Evolutionary conservation across 2,113 vertebrate species (phyloP), one percentile per base, ranked within the genome.

Genomic region (Balaeniceps rex): DNA sequence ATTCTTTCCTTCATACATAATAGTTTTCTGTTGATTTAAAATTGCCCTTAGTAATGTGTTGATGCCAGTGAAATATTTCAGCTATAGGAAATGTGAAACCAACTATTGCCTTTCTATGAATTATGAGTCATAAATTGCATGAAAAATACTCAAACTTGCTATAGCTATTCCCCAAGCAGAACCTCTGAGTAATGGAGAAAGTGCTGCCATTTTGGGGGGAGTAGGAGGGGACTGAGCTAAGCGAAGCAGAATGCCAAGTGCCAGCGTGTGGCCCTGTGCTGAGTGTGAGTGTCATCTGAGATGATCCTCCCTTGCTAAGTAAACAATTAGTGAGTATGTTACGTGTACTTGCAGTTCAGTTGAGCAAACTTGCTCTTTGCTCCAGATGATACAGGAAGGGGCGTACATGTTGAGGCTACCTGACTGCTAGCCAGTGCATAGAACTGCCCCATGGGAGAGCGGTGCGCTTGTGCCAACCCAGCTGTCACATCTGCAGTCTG

Each of bases 1-100:
- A 98, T 98, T 97, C 95, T 89, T 98, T 97, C 94, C 95, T 89
- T 97, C 75, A 42, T 88, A 90, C 93, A 71, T 96, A 96, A 97
- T 97, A 94, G 85, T 95, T 91, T 97, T 93, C 96, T 95, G 83
- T 95, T 97, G 95, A 90, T 94, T 96, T 97, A 83, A 97, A 97
- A 82, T 97, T 94, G 81, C 60, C 83, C 17, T 80, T 91, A 72
- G 81, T 96, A 80, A 88, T 90, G 28, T 93, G 83, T 96, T 71
- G 85, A 71, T 94, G 92, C 90, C 54, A 84, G 15, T 92, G 72
- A 96, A 97, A 83, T 91, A 81, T 69, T 90, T 87, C 79, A 88
- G 83, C 87, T 97, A 75, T 80, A 94, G 95, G 93, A 94, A 87
- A 83, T 84, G 31, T 87, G 82, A 97, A 76, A 92, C 94, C 83